A percentile compares a stretch with the other conserved stretches of the same genome.
Conservation (phyloP, 2,113 vertebrate genomes). For the Bufo bufo region DNA sequence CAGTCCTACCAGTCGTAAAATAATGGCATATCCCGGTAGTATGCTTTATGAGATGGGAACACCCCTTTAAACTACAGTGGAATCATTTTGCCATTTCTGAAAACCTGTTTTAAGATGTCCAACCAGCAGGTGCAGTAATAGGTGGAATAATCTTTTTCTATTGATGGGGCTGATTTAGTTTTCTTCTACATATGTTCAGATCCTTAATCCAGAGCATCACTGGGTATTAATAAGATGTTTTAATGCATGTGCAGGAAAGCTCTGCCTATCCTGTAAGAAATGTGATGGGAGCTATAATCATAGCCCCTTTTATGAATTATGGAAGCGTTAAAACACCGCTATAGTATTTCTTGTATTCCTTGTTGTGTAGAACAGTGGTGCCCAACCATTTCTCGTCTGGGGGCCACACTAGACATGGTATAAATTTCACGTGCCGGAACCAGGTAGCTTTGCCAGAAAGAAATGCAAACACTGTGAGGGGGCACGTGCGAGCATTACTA, state of each 20-base stretch:
- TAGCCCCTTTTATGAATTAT: not conserved
- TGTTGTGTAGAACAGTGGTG: not conserved
- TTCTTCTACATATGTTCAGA: not conserved
- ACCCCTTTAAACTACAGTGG: too few relatives aligned
- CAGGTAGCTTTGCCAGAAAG: too few relatives aligned
- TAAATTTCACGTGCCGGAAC: too few relatives aligned
- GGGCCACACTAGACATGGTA: too few relatives aligned
- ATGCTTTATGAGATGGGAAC: too few relatives aligned
- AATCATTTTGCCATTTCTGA: too few relatives aligned
- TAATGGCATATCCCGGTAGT: too few relatives aligned
- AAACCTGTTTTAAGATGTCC: not conserved
- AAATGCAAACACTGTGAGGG: too few relatives aligned
- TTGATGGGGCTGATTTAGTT: slow-evolving; percentile 5
- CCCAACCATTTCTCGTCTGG: too few relatives aligned
- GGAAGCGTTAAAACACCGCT: not conserved
- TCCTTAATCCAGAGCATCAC: not conserved
- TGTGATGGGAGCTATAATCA: slow-evolving; percentile 12
- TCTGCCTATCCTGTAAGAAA: not conserved
- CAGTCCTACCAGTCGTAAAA: too few relatives aligned
- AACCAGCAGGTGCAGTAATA: not conserved
- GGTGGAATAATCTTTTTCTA: not conserved
- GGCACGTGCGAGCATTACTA: too few relatives aligned
- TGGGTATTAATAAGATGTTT: slow-evolving; percentile 19
- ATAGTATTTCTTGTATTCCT: not conserved
- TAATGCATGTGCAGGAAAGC: slow-evolving; percentile 6